A percentile compares a stretch with the other conserved stretches of the same genome.
These are phyloP conservation scores for Anser cygnoides DNA, from an alignment of 2,113 vertebrate genomes.

Conservation along the genomic window DNA sequence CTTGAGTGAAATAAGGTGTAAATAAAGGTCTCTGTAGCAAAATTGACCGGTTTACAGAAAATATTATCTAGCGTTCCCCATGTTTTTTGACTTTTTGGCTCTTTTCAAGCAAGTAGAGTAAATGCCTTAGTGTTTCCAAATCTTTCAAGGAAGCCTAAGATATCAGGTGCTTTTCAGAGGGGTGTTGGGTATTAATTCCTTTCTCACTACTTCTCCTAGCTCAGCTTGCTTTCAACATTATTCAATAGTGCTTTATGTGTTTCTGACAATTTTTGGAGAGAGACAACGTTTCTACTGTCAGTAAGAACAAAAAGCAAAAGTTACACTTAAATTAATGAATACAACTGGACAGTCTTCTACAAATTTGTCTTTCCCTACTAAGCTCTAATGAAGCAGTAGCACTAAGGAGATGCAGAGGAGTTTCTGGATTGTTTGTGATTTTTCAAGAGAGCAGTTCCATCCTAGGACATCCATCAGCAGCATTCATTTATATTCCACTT, in stretches of 20 bases:
- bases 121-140: background rate
- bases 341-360: background rate
- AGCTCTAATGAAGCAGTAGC: constrained; percentile 32
- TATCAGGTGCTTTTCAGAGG: background rate
- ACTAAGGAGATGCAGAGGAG: background rate
- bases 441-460: background rate
- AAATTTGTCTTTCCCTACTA: background rate
- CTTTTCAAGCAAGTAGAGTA: rapidly evolving
- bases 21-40: background rate
- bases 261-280: background rate
- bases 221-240: background rate
- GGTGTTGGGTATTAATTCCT: background rate
- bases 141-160: rapidly evolving
- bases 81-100: background rate
- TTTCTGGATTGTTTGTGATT: constrained; percentile 19
- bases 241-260: background rate
- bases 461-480: background rate
- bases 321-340: background rate
- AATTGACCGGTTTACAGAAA: background rate
- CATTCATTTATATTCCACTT: background rate
- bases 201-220: background rate
- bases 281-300: background rate
- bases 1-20: background rate
- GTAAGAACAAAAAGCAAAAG: background rate
- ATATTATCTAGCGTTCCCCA: background rate